phyloP scores from a whole-genome alignment of 1,140 invertebrate genomes.

The Thaumetopoea pityocampa region DNA sequence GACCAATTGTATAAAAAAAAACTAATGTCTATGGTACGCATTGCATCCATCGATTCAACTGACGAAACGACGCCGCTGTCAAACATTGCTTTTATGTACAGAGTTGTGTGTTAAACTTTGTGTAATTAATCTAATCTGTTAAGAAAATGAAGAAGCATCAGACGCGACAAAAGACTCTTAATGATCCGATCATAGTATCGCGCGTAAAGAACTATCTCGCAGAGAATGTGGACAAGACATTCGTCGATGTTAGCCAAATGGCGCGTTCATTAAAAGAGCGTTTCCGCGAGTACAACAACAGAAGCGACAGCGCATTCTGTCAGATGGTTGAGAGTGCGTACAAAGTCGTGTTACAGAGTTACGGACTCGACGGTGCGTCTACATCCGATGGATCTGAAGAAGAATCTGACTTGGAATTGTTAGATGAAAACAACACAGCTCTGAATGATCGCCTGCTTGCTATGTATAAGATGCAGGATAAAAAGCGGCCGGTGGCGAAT shows the following conservation, averaged over 20 bases:
- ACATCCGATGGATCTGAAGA: constrained; percentile 78
- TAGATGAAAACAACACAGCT: constrained; percentile 71
- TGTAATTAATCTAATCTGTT: constrained; percentile 4
- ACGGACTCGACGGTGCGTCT: constrained; percentile 75
- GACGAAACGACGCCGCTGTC: constrained; percentile 64
- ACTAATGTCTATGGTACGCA: constrained; percentile 14
- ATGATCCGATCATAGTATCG: constrained; percentile 66
- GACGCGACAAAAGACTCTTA: constrained; percentile 57
- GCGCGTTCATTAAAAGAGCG: constrained; percentile 82
- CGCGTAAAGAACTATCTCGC: constrained; percentile 81
- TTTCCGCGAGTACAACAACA: constrained; percentile 83
- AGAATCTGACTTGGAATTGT: constrained; percentile 75
- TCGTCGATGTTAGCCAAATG: constrained; percentile 85
- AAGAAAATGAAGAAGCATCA: constrained; percentile 67
- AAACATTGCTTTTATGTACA: constrained; percentile 45
- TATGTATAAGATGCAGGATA: constrained; percentile 73
- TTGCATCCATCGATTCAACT: constrained; percentile 54
- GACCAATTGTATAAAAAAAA: neutral
- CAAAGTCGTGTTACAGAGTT: constrained; percentile 76
- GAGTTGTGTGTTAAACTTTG: constrained; percentile 7
- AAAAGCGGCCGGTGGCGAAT: constrained; percentile 47
- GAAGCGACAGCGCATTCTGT: constrained; percentile 81
- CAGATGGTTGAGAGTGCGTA: constrained; percentile 78
- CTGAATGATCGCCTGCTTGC: constrained; percentile 64
- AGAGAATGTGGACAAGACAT: constrained; percentile 83